Percentiles rank a stretch among this genome's conserved stretches.
phyloP scores from a whole-genome alignment of 2,888 invertebrate genomes.

The Lepeophtheirus nordmannii region DNA sequence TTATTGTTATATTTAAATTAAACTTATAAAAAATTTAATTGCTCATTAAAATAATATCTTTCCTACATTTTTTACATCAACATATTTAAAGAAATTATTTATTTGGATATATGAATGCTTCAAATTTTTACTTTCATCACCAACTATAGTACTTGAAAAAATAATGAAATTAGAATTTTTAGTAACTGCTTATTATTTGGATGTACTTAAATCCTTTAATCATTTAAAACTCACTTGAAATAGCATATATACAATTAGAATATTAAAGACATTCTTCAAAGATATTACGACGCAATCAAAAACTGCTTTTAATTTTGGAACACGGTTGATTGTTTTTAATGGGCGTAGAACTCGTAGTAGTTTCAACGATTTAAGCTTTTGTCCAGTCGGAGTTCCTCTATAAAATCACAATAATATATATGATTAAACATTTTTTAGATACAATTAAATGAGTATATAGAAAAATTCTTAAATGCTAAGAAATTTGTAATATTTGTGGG shows the following conservation, averaged over 20 bases:
- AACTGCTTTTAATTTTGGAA: conserved; percentile 43
- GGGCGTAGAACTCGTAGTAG: conserved; percentile 97
- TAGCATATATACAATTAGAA: conserved; percentile 42
- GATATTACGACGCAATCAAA: conserved; percentile 45
- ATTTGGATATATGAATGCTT: not conserved
- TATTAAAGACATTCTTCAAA: conserved; percentile 41
- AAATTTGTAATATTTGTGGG: not conserved
- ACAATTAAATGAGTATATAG: not conserved
- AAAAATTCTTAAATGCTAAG: not conserved
- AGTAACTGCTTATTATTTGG: no score
- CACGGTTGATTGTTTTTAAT: conserved; percentile 82
- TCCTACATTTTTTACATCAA: no score
- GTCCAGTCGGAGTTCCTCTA: conserved; percentile 60
- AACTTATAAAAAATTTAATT: no score
- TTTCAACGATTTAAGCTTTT: conserved; percentile 92
- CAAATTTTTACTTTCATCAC: not conserved
- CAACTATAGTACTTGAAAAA: no score
- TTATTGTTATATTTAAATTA: no score
- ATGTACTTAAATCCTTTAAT: no score
- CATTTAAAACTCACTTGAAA: conserved; percentile 30
- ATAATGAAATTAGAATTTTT: no score
- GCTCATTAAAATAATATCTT: no score
- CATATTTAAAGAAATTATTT: not conserved
- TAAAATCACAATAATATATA: not conserved
- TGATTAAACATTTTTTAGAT: not conserved